phyloP scores from a whole-genome alignment of 1,140 invertebrate genomes.

The Anoplolepis gracilipes region DNA sequence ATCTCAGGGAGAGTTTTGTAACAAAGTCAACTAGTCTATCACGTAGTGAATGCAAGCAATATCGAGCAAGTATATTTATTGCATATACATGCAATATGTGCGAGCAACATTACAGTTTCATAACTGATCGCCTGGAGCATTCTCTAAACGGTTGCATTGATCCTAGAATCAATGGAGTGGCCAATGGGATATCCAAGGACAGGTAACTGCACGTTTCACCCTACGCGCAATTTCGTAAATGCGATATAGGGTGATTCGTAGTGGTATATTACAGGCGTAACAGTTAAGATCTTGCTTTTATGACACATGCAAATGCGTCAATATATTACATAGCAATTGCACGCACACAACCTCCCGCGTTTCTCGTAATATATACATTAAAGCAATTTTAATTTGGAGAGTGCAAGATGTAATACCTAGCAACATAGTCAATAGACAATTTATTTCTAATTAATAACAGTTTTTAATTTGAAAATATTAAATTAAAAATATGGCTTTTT shows the following conservation, averaged over 20 bases:
- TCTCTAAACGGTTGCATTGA: neutral
- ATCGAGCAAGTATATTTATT: constrained; percentile 1
- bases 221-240: constrained; percentile 27
- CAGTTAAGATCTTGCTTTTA: constrained; percentile 17
- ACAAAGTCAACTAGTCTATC: constrained; percentile 6
- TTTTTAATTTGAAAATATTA: neutral
- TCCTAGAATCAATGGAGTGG: constrained; percentile 9
- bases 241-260: neutral
- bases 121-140: neutral
- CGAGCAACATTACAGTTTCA: neutral
- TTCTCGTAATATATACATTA: constrained; percentile 22
- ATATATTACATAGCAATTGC: neutral
- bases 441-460: neutral
- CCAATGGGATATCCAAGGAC: constrained; percentile 11
- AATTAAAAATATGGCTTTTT: neutral
- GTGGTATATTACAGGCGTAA: neutral
- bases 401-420: constrained; percentile 15
- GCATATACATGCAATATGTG: neutral
- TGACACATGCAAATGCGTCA: neutral
- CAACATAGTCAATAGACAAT: neutral
- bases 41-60: neutral
- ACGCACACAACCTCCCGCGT: neutral
- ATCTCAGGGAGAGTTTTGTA: neutral
- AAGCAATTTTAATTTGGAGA: neutral
- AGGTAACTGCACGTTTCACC: constrained; percentile 6